Base-by-base conservation (phyloP, 1,140 invertebrate species). In the Paraescarpia echinospica region DNA sequence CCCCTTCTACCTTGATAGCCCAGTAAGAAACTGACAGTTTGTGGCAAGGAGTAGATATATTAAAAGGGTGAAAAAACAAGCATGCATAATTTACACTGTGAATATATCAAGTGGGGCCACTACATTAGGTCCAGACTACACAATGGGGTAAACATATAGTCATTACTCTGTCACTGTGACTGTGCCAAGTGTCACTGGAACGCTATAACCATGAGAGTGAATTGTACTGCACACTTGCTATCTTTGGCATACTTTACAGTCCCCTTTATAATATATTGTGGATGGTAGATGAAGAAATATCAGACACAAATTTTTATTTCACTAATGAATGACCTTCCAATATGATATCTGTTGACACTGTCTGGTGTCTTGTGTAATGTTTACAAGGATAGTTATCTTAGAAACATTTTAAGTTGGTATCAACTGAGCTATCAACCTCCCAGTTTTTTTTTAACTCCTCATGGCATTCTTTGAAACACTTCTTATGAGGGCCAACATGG, bases 31-130 rank as follows among this genome's bases (percentile, higher is more conserved):
- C 59, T 77, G 59, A 77, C 59, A 77, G 59, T 77, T 4, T 31
- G 22, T 77, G 59, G 8, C 59, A 77, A 77, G 22, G 59, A 18
- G 59, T 77, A 77, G 59, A 77, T 12, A 77, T 18, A 77, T 77
- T 77, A 77, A 77, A 77, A 77, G 59, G 18, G 59, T 77, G 59
- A 77, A 77, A 77, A 77, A 77, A 77, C 59, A 77, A 77, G 59
- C 59, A 18, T 77, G 59, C 59, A 77, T 77, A 77, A 77, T 77
- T 77, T 77, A 77, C 59, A 77, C 59, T 27, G 59, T 77, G 59
- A 77, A 77, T 77, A 77, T 77, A 77, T 77, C 59, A 77, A 77
- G 59, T 77, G 59, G 59, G 59, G 59, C 59, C 59, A 77, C 59
- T 77, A 77, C 12, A 31, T 51, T 2, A 31, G 59, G 27, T 18